A percentile compares a stretch with the other conserved stretches of the same genome.
Conservation (phyloP, 2,888 invertebrate species). For the Epistrophe eligans region DNA sequence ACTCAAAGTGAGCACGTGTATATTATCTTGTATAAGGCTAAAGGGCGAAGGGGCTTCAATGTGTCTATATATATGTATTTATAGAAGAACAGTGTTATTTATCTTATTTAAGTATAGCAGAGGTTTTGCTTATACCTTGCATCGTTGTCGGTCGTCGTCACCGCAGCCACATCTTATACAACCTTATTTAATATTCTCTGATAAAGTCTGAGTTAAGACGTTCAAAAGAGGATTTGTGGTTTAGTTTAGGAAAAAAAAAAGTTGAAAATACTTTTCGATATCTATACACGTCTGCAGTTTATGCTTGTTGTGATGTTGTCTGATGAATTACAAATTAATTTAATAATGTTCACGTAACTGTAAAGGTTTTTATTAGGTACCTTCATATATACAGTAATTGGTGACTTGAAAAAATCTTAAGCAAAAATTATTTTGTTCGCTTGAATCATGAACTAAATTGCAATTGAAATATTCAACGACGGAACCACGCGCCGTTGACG, state of each 20-base stretch:
- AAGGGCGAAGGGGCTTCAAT: neutral
- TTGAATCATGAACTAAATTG: too few relatives aligned
- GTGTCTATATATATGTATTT: neutral
- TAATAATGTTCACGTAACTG: neutral
- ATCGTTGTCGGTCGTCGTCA: too few relatives aligned
- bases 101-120: neutral
- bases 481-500: too few relatives aligned
- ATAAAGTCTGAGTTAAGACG: slow-evolving; percentile 11
- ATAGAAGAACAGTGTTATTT: neutral
- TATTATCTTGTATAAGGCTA: neutral
- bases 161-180: neutral
- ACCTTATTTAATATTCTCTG: slow-evolving; percentile 27
- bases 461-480: too few relatives aligned
- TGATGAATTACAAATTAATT: slow-evolving; percentile 41
- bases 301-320: slow-evolving; percentile 22
- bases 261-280: neutral
- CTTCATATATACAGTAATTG: too few relatives aligned
- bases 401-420: too few relatives aligned
- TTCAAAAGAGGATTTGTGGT: slow-evolving; percentile 18
- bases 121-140: neutral
- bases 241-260: neutral
- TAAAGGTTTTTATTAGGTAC: neutral
- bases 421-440: too few relatives aligned
- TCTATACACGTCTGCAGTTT: neutral
- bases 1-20: slow-evolving; percentile 47